Conservation (phyloP, 2,797 vertebrate genomes). For the Potorous gilbertii region DNA sequence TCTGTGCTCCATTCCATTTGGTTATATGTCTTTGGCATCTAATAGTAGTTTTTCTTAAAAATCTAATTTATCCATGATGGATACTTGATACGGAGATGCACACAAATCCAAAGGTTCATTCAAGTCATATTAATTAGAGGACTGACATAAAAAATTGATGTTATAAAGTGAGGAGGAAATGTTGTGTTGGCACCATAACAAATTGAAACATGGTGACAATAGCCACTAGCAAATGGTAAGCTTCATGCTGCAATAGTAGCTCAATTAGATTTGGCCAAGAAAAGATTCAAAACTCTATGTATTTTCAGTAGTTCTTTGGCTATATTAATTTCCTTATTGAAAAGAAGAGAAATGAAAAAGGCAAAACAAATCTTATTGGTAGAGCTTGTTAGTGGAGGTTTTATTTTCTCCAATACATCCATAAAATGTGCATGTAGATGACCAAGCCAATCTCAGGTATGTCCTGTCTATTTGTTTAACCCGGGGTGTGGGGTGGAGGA, state of each 20-base stretch:
- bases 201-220: conserved; percentile 54
- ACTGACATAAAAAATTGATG: conserved; percentile 31
- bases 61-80: conserved; percentile 15
- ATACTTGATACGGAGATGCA: not conserved
- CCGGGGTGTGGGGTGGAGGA: not conserved
- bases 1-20: conserved; percentile 41
- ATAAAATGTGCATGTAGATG: conserved; percentile 40
- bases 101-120: conserved; percentile 22
- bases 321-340: conserved; percentile 49
- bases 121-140: conserved; percentile 40
- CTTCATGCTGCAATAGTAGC: conserved; percentile 46
- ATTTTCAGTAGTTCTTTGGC: conserved; percentile 28
- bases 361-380: conserved; percentile 29
- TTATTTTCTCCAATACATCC: conserved; percentile 50
- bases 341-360: conserved; percentile 44
- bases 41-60: not conserved
- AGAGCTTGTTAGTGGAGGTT: not conserved
- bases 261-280: conserved; percentile 50
- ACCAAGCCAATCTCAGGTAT: conserved; percentile 40
- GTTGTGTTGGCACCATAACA: not conserved
- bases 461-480: not conserved
- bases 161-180: not conserved
- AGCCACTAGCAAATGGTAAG: conserved; percentile 28
- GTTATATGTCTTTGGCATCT: conserved; percentile 48
- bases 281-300: conserved; percentile 49